A percentile compares a stretch with the other conserved stretches of the same genome.
Evolutionary conservation across 2,113 vertebrate genomes (phyloP).

Genomic region (Lamprotornis superbus): DNA sequence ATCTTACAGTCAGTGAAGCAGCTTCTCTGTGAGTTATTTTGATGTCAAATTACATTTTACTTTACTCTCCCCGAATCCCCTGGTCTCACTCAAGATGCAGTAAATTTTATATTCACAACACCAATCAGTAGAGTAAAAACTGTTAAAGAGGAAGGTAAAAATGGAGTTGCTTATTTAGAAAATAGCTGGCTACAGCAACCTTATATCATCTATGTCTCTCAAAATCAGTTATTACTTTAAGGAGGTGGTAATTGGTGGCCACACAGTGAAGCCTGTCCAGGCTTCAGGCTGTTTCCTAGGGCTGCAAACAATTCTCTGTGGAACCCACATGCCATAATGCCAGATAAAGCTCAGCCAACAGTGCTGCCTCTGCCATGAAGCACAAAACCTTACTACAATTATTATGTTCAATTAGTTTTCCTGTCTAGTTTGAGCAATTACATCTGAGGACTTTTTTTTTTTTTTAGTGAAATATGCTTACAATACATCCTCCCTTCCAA

Average conservation of each 20-base stretch:
- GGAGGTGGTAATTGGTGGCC: not conserved
- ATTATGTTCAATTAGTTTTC: conserved; percentile 38
- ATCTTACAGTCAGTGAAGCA: conserved; percentile 38
- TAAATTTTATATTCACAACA: conserved; percentile 41
- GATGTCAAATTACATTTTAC: conserved; percentile 47
- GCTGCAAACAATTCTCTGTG: not conserved
- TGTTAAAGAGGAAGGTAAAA: not conserved
- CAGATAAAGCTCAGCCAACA: not conserved
- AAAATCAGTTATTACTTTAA: not conserved
- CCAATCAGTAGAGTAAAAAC: not conserved
- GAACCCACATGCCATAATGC: not conserved
- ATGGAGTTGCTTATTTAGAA: not conserved
- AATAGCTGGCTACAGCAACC: not conserved
- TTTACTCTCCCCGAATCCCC: not conserved
- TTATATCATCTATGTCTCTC: not conserved
- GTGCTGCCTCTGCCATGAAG: not conserved
- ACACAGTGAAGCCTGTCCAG: not conserved
- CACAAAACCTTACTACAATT: not conserved
- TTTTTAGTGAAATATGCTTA: not conserved
- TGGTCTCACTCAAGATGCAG: not conserved
- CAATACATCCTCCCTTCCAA: not conserved
- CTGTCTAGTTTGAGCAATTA: conserved; percentile 40
- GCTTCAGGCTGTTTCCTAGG: not conserved
- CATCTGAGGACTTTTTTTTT: not conserved
- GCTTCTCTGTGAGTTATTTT: conserved; percentile 35